Evolutionary conservation across 2,888 invertebrate genomes (phyloP), one percentile per base, ranked within the genome.

Genomic region (Aproaerema taeniolella): DNA sequence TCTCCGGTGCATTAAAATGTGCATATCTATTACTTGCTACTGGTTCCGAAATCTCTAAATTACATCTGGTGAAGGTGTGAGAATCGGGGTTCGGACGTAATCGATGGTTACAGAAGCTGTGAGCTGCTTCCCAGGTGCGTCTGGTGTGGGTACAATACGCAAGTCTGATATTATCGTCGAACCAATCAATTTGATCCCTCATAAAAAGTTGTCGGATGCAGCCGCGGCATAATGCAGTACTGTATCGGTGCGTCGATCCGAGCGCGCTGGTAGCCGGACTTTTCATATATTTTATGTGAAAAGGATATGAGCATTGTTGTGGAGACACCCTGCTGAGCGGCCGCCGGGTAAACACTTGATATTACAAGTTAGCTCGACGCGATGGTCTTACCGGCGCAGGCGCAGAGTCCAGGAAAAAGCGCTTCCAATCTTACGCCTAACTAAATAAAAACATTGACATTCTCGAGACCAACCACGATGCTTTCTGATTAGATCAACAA

Each of bases 111-210:
- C 62, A 60, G 67, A 61, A 69, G 67, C 66, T 53, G 50, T 41
- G 50, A 42, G 41, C 54, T 49, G 53, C 55, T 26, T 11, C 20
- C 29, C 47, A 52, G 50, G 53, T 50, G 51, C 55, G 47, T 41
- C 49, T 45, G 49, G 39, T 41, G 45, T 43, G 53, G 50, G 55
- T 55, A 79, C 73, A 76, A 80, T 75, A 67, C 71, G 61, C 68
- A 63, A 66, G 70, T 67, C 61, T 58, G 85, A 86, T 86, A 74
- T 70, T 82, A 86, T 86, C 86, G 65, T 63, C 67, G 67, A 78
- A 81, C 85, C 82, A 83, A 86, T 86, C 86, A 85, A 86, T 86
- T 86, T 83, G 81, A 85, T 83, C 81, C 81, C 81, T 79, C 80
- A 79, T 83, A 86, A 85, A 83, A 86, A 83, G 73, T 74, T 77